Base-by-base conservation (phyloP, 2,888 invertebrate genomes). In the Amphipoea oculea region DNA sequence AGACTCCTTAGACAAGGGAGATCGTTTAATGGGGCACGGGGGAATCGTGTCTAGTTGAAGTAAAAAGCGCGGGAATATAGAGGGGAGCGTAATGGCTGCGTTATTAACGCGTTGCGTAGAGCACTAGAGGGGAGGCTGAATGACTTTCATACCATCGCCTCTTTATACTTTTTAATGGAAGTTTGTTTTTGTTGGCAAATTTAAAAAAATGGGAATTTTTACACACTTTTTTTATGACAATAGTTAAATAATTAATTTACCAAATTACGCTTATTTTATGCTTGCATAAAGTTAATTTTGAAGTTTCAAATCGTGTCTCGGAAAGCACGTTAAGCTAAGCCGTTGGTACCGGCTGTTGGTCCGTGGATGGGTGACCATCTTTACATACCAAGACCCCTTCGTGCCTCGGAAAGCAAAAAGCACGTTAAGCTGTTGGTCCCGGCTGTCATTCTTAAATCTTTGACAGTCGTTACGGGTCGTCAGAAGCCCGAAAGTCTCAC, bases 21-120 rank as follows among this genome's bases (percentile, higher is more conserved):
- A 62, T 65, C 72, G 51, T 78, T 90, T 88, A 89, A 91, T 91
- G 77, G 91, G 91, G 89, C 90, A 91, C 79, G 78, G 75, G 92
- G 91, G 88, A 89, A 90, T 65, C 57, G 83, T 85, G 87, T 20
- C 70, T 78, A 70, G 48, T 76, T 63, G 29, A 36, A 57, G 60
- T 62, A 78, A 76, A 89, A 88, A 83, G 79, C 76, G 81, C 87
- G 85, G 81, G 80, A 86, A 85, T 85, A 84, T 69, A 78, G 12
- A 76, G 73, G 78, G 81, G 78, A 29, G 75, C 66, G 74, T 79
- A 78, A 88, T 85, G 84, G 79, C 78, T 66, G 70, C 54, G 81
- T 80, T 75, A 76, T 83, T 86, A 76, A 69, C 84, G 89, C 79
- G 78, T 80, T 84, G 87, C 79, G 86, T 84, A 29, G 72, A 60